Evolutionary conservation across 1,140 invertebrate genomes (phyloP).

Genomic region (Trachymyrmex cornetzi): DNA sequence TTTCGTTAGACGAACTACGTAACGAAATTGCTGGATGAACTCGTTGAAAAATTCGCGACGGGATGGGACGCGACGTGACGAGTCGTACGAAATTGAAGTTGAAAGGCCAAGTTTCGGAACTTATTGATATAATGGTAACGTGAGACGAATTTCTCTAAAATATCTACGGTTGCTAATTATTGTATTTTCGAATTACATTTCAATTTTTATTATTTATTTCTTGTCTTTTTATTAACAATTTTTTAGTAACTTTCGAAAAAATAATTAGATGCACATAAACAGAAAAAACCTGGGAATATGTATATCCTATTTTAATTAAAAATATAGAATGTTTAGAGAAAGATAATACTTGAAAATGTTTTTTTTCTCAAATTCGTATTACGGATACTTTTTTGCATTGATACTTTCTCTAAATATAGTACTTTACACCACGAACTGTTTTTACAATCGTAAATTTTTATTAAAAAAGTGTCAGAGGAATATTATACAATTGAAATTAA

Average conservation of each 20-base stretch:
- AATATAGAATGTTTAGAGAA: background rate
- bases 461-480: background rate
- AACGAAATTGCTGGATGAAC: conserved; percentile 59
- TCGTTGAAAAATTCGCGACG: conserved; percentile 48
- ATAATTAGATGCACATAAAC: background rate
- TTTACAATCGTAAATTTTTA: background rate
- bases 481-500: background rate
- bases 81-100: conserved; percentile 13
- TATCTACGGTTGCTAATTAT: background rate
- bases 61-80: conserved; percentile 46
- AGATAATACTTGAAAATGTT: background rate
- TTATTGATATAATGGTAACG: background rate
- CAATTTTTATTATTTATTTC: background rate
- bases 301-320: background rate
- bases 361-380: background rate
- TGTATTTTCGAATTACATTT: background rate
- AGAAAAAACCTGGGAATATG: background rate
- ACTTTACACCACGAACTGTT: background rate
- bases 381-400: background rate
- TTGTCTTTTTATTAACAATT: background rate
- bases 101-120: conserved; percentile 16
- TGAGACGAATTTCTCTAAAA: background rate
- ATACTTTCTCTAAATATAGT: background rate
- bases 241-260: background rate
- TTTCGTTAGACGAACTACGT: conserved; percentile 51